A percentile compares a stretch with the other conserved stretches of the same genome.
Evolutionary conservation across 1,140 invertebrate genomes (phyloP).

Genomic region (Scaptomyza hsui): DNA sequence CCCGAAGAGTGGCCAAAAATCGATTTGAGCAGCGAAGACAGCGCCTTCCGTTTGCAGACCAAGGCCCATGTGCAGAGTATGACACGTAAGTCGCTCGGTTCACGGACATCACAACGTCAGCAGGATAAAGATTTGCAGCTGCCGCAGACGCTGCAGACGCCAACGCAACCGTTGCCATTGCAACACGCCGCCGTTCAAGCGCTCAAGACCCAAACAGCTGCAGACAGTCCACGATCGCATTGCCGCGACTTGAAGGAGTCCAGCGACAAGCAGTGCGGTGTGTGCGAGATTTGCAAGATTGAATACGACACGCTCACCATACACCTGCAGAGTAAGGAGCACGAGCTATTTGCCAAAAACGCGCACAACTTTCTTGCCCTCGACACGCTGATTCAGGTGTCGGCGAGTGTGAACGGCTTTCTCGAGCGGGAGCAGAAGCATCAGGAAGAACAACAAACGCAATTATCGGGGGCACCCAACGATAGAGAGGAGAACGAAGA

Average conservation of each 20-base stretch:
- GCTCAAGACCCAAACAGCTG: conserved; percentile 39
- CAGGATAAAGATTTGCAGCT: conserved; percentile 31
- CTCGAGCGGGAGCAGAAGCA: conserved; percentile 44
- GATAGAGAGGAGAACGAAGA: conserved; percentile 37
- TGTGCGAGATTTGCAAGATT: conserved; percentile 90
- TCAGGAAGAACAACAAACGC: too few species aligned
- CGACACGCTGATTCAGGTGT: conserved; percentile 87
- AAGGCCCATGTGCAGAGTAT: conserved; percentile 54
- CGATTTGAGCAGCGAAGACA: conserved; percentile 73
- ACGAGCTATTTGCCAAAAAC: conserved; percentile 89
- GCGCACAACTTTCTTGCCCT: conserved; percentile 89
- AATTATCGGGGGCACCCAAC: too few species aligned
- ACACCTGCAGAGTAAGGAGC: conserved; percentile 89
- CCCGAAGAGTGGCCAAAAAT: conserved; percentile 82
- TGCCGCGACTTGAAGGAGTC: conserved; percentile 64
- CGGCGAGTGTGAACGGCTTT: conserved; percentile 70
- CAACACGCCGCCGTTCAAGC: conserved; percentile 50
- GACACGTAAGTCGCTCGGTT: conserved; percentile 66
- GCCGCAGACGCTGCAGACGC: neutral
- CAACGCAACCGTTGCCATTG: conserved; percentile 6
- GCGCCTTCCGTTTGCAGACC: conserved; percentile 71
- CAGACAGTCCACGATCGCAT: conserved; percentile 59
- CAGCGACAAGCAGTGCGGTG: conserved; percentile 86
- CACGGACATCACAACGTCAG: conserved; percentile 59
- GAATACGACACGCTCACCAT: conserved; percentile 88